Evolutionary conservation across 2,797 vertebrate species (phyloP).

Genomic region (Takifugu ocellatus): DNA sequence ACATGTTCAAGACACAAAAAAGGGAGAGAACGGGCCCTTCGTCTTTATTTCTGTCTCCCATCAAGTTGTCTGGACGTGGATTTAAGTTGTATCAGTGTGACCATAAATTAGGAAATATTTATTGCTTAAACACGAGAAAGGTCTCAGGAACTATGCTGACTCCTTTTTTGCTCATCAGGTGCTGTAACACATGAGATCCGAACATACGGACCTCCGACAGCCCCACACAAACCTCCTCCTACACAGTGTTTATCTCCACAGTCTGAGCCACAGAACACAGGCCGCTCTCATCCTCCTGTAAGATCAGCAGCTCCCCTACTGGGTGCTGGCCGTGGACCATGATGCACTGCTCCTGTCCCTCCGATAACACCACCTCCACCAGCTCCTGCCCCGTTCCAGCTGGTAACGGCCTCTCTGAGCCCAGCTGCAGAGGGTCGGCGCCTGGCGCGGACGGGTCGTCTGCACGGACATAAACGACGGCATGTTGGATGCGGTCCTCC

Average conservation of each 20-base stretch:
- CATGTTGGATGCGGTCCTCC: slow-evolving; percentile 20
- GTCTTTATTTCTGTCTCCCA: no score
- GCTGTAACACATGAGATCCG: no score
- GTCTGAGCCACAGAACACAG: slow-evolving; percentile 66
- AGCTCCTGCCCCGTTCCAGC: slow-evolving; percentile 26
- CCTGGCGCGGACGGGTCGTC: slow-evolving; percentile 2
- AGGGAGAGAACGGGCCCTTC: no score
- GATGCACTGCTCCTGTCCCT: slow-evolving; percentile 59
- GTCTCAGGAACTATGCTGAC: no score
- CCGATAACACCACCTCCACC: slow-evolving; percentile 51
- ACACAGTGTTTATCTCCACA: slow-evolving; percentile 56
- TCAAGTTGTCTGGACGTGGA: no score
- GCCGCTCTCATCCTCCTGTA: slow-evolving; percentile 52
- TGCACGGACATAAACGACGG: slow-evolving; percentile 48
- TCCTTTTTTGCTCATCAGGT: no score
- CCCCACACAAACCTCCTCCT: background rate
- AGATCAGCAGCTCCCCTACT: slow-evolving; percentile 54
- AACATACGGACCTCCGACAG: background rate
- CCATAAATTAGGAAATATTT: no score
- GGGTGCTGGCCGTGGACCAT: slow-evolving; percentile 55
- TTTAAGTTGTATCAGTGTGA: no score
- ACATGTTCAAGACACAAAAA: no score
- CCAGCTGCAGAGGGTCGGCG: slow-evolving; percentile 46
- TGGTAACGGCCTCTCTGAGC: slow-evolving; percentile 26
- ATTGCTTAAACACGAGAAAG: no score